Conservation (phyloP, 1,140 invertebrate species). For the Homalodisca vitripennis region DNA sequence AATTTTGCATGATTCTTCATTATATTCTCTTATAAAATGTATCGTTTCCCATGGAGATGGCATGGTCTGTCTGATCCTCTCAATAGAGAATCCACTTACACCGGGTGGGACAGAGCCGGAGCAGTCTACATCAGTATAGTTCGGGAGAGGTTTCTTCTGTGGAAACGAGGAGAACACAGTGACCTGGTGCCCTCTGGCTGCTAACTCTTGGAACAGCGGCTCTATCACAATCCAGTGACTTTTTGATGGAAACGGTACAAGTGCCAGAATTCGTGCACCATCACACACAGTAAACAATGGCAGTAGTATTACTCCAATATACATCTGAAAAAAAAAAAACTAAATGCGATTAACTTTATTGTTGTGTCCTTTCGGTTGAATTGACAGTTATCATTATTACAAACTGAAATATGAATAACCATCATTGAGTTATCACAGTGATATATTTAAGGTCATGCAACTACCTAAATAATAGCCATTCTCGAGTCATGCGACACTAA, state of each 20-base stretch:
- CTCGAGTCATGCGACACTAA: too few species aligned
- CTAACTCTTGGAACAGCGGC: slow-evolving; percentile 54
- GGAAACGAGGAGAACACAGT: slow-evolving; percentile 55
- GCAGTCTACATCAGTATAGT: too few species aligned
- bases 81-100: slow-evolving; percentile 3
- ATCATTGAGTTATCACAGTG: too few species aligned
- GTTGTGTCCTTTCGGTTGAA: too few species aligned
- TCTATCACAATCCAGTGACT: slow-evolving; percentile 60
- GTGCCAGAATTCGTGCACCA: slow-evolving; percentile 26
- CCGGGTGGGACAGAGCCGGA: background rate
- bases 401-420: too few species aligned
- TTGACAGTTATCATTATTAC: too few species aligned
- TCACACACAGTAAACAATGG: background rate
- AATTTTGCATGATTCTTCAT: slow-evolving; percentile 1
- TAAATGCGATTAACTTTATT: too few species aligned
- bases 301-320: too few species aligned
- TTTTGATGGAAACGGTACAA: slow-evolving; percentile 14
- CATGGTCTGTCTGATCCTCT: background rate
- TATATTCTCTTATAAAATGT: background rate
- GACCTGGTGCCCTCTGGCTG: slow-evolving; percentile 55
- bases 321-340: too few species aligned
- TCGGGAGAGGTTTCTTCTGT: too few species aligned
- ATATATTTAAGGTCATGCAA: too few species aligned
- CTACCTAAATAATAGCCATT: too few species aligned
- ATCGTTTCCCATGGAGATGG: background rate